phyloP scores from a whole-genome alignment of 2,797 vertebrate genomes.

The Limnodromus scolopaceus region DNA sequence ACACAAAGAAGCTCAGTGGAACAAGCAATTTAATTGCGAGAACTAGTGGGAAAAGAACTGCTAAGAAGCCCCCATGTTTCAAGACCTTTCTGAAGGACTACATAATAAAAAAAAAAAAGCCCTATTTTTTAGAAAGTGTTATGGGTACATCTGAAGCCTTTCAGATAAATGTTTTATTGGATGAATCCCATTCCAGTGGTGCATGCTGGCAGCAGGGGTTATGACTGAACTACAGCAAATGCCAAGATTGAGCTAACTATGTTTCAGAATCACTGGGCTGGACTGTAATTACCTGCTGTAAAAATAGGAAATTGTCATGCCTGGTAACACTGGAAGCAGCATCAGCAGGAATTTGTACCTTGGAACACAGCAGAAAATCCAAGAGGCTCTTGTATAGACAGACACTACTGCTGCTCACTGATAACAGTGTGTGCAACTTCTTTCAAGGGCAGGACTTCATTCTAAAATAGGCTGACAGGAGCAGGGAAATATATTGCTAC shows the following conservation, averaged over 20 bases:
- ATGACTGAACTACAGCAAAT: not conserved
- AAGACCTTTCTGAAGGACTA: not conserved
- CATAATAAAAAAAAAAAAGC: not conserved
- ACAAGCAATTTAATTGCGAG: not conserved
- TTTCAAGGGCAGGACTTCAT: not conserved
- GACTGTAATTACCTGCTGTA: conserved; percentile 18
- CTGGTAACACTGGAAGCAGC: not conserved
- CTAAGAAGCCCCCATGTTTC: not conserved
- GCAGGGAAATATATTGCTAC: not conserved
- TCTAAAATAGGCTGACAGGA: not conserved
- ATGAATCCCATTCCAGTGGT: not conserved
- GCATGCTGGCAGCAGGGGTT: not conserved
- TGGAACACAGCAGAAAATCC: not conserved
- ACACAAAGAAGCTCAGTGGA: not conserved
- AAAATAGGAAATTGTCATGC: conserved; percentile 5
- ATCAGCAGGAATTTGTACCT: not conserved
- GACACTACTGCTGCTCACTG: not conserved
- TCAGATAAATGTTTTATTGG: conserved; percentile 20
- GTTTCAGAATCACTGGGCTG: not conserved
- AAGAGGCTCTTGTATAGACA: not conserved
- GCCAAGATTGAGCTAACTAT: conserved; percentile 6
- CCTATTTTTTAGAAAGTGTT: not conserved
- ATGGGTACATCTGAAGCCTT: not conserved
- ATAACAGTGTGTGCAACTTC: not conserved
- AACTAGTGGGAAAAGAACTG: not conserved